phyloP scores from a whole-genome alignment of 2,888 invertebrate species.

The Apamea monoglypha region DNA sequence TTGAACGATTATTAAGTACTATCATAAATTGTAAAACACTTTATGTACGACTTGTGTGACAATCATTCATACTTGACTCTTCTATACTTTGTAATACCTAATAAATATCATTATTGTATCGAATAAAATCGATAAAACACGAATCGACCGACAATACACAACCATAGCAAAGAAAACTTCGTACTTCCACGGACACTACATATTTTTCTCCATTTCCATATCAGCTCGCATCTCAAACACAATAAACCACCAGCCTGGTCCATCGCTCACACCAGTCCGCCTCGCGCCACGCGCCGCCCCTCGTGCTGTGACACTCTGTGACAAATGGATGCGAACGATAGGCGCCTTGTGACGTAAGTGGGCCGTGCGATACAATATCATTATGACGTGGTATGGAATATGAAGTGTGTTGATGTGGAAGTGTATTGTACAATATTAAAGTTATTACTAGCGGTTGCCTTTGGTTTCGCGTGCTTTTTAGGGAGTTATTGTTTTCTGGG shows the following conservation, averaged over 20 bases:
- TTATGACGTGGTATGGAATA: slow-evolving; percentile 8
- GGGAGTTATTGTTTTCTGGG: neutral
- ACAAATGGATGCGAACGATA: slow-evolving; percentile 76
- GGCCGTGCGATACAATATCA: slow-evolving; percentile 10
- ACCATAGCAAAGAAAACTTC: neutral
- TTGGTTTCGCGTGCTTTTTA: neutral
- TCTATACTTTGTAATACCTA: neutral
- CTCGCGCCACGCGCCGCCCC: slow-evolving; percentile 64
- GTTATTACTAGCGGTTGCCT: neutral
- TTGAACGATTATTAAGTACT: neutral
- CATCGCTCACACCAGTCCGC: neutral
- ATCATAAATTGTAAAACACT: neutral
- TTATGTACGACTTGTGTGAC: neutral
- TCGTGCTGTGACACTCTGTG: slow-evolving; percentile 80
- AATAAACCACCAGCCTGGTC: slow-evolving; percentile 33
- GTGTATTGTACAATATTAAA: neutral
- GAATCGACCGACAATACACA: neutral
- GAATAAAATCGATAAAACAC: neutral
- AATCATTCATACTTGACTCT: neutral
- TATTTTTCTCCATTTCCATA: slow-evolving; percentile 13
- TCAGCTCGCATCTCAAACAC: slow-evolving; percentile 38
- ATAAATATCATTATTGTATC: neutral
- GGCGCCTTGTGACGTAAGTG: slow-evolving; percentile 45
- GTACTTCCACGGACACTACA: neutral
- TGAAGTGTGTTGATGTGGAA: slow-evolving; percentile 14